Conservation (phyloP, 2,113 vertebrate species). For the Rhinichthys klamathensis region DNA sequence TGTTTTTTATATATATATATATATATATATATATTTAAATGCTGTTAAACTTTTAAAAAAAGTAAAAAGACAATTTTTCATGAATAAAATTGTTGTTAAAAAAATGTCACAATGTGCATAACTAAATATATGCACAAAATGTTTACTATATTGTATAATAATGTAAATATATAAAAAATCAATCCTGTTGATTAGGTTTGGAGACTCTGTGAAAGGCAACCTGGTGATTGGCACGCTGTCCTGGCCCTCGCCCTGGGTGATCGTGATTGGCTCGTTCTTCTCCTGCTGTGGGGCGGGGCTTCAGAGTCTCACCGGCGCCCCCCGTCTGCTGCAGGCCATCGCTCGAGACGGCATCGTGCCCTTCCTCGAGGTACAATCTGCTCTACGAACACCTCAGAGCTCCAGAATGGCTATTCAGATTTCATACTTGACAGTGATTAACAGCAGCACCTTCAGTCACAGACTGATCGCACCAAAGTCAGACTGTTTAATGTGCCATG, state of each 20-base stretch:
- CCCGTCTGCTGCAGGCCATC: conserved; percentile 92
- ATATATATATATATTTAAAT: too few relatives aligned
- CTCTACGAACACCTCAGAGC: not conserved
- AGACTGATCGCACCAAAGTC: too few relatives aligned
- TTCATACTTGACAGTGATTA: not conserved
- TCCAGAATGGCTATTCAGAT: not conserved
- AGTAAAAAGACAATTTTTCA: too few relatives aligned
- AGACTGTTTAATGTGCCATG: too few relatives aligned
- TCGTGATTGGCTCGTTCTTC: conserved; percentile 97
- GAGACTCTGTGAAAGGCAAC: conserved; percentile 91
- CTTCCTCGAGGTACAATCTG: conserved; percentile 83
- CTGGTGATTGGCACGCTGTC: conserved; percentile 92
- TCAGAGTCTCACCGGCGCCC: conserved; percentile 93
- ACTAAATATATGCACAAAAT: too few relatives aligned
- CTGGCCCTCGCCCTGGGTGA: conserved; percentile 98
- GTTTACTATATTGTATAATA: too few relatives aligned
- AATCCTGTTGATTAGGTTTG: conserved; percentile 78
- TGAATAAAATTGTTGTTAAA: too few relatives aligned
- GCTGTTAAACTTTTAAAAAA: too few relatives aligned
- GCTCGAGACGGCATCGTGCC: conserved; percentile 93
- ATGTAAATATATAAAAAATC: too few relatives aligned
- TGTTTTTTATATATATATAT: too few relatives aligned
- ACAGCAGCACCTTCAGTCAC: too few relatives aligned
- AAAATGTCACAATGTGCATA: too few relatives aligned
- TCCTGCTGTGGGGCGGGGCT: conserved; percentile 95